These are phyloP conservation scores for Caenorhabditis parvicauda DNA, from an alignment of 2,888 invertebrate genomes.

Conservation along the genomic window DNA sequence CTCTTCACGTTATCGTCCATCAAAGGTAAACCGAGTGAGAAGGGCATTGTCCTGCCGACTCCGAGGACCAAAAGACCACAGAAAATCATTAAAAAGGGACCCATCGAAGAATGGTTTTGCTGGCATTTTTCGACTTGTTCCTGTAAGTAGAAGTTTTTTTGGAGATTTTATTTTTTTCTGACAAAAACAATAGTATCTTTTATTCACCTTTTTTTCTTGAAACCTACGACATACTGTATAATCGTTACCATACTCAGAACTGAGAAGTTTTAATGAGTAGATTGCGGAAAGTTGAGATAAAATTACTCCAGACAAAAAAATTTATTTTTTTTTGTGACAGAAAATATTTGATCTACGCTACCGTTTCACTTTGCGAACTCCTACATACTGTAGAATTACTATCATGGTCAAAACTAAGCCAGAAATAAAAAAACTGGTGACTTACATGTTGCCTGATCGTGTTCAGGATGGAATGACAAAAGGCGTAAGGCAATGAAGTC, in stretches of 20 bases:
- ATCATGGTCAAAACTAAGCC: no score
- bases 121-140: conserved; percentile 32
- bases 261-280: no score
- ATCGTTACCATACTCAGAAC: conserved; percentile 11
- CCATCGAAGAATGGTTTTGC: conserved; percentile 41
- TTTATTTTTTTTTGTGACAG: no score
- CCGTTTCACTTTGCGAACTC: no score
- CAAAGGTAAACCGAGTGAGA: conserved; percentile 60
- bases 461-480: conserved; percentile 52
- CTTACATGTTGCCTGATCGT: conserved; percentile 28
- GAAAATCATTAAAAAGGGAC: conserved; percentile 61
- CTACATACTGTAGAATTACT: no score
- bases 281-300: no score
- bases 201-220: background rate
- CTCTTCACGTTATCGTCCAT: conserved; percentile 63
- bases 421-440: no score
- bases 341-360: no score
- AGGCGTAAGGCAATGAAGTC: conserved; percentile 49
- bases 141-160: no score
- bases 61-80: conserved; percentile 59
- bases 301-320: no score
- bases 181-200: background rate
- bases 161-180: conserved; percentile 5
- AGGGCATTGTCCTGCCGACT: conserved; percentile 62
- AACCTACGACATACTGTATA: conserved; percentile 14